phyloP scores from a whole-genome alignment of 2,113 vertebrate species.

The Numenius arquata region DNA sequence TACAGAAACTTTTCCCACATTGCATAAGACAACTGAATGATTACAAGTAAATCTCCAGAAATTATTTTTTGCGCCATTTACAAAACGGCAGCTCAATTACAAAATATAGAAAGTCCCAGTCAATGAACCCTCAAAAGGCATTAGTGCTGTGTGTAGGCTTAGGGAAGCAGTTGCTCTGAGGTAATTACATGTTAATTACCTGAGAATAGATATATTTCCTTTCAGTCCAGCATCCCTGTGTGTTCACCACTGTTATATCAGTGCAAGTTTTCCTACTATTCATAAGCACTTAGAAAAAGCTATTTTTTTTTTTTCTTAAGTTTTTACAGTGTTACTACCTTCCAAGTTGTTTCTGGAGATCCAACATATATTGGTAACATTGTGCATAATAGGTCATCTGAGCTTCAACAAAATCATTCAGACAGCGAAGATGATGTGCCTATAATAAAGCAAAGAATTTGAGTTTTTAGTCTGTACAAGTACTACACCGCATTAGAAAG shows the following conservation, averaged over 20 bases:
- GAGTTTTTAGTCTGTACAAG: neutral
- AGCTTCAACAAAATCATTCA: conserved; percentile 97
- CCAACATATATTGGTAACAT: conserved; percentile 98
- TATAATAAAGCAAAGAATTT: conserved; percentile 40
- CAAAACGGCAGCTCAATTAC: neutral
- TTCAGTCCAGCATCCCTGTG: neutral
- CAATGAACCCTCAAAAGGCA: neutral
- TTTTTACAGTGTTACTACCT: conserved; percentile 76
- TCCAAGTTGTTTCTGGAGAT: conserved; percentile 97
- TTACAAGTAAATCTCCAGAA: neutral
- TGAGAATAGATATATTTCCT: neutral
- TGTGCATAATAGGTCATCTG: conserved; percentile 97
- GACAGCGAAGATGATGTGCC: conserved; percentile 96
- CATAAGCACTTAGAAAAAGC: neutral
- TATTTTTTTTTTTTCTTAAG: fast-evolving
- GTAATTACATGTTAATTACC: neutral
- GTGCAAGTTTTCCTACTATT: neutral
- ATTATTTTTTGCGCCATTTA: neutral
- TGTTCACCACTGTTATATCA: neutral
- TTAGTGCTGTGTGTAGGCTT: neutral
- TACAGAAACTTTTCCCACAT: neutral
- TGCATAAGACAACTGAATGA: neutral
- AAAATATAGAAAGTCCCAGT: neutral
- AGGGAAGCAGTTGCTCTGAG: neutral
- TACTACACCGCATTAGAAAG: neutral